These are phyloP conservation scores for Aricia agestis DNA, from an alignment of 1,140 invertebrate species.

Conservation along the genomic window DNA sequence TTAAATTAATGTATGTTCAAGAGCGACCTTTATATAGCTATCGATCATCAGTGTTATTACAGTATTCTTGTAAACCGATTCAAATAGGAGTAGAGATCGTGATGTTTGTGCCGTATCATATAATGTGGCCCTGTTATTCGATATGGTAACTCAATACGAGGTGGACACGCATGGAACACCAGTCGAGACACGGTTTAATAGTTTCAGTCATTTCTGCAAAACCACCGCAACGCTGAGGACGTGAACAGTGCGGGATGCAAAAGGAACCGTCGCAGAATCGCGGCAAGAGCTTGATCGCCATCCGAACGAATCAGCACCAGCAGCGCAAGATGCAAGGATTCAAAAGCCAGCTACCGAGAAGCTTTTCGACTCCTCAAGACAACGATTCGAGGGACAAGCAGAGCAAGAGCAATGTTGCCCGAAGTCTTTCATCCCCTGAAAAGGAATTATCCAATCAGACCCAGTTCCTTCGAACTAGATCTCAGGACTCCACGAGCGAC, in stretches of 20 bases:
- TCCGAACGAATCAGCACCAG: constrained; percentile 57
- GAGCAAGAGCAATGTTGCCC: constrained; percentile 45
- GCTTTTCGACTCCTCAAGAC: constrained; percentile 56
- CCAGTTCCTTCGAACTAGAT: constrained; percentile 48
- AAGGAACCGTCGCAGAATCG: constrained; percentile 46
- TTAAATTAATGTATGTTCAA: not conserved
- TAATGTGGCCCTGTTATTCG: constrained; percentile 57
- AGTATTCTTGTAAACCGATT: constrained; percentile 9
- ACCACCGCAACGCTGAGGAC: constrained; percentile 42
- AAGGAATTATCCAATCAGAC: constrained; percentile 49
- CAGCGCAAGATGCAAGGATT: constrained; percentile 48
- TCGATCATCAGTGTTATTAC: not conserved
- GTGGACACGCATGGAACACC: constrained; percentile 42
- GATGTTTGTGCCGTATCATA: constrained; percentile 61
- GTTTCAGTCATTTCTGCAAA: constrained; percentile 41
- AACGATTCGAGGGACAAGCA: constrained; percentile 37
- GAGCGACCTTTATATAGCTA: not conserved
- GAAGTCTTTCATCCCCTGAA: constrained; percentile 64
- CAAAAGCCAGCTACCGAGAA: constrained; percentile 53
- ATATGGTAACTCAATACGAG: constrained; percentile 61
- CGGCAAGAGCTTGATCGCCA: constrained; percentile 60
- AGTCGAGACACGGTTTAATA: constrained; percentile 49
- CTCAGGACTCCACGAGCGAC: constrained; percentile 53
- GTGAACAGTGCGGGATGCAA: constrained; percentile 44
- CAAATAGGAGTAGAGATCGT: constrained; percentile 43